Evolutionary conservation across 2,113 vertebrate genomes (phyloP).

Genomic region (Ciconia maguari): DNA sequence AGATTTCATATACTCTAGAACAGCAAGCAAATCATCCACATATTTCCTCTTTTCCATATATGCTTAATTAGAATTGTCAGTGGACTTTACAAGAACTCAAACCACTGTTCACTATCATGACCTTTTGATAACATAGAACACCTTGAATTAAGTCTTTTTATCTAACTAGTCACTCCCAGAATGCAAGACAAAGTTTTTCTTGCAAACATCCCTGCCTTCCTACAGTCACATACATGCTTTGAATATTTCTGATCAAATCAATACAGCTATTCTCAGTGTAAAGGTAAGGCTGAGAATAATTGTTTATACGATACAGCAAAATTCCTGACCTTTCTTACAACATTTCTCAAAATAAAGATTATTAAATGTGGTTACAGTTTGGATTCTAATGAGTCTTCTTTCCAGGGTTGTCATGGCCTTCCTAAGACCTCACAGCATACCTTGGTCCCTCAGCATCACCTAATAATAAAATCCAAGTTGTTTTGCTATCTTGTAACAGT

Average conservation of each 20-base stretch:
- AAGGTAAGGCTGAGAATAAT: neutral
- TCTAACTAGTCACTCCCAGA: neutral
- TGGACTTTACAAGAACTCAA: neutral
- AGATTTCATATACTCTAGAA: neutral
- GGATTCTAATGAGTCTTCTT: neutral
- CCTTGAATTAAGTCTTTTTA: neutral
- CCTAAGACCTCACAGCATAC: fast-evolving
- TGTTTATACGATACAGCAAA: neutral
- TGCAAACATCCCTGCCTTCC: neutral
- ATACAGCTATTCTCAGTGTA: neutral
- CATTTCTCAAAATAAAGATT: neutral
- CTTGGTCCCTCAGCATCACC: neutral
- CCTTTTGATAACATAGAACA: neutral
- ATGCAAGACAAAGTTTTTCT: neutral
- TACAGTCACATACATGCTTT: neutral
- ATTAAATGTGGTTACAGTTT: neutral
- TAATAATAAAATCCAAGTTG: neutral
- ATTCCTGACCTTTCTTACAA: neutral
- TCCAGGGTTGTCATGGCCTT: neutral
- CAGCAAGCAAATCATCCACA: neutral
- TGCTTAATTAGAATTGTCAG: neutral
- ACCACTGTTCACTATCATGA: neutral
- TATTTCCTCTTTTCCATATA: neutral
- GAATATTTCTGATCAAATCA: neutral
- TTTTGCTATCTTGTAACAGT: neutral